Evolutionary conservation across 2,113 vertebrate species (phyloP).

Genomic region (Tringa solitaria): DNA sequence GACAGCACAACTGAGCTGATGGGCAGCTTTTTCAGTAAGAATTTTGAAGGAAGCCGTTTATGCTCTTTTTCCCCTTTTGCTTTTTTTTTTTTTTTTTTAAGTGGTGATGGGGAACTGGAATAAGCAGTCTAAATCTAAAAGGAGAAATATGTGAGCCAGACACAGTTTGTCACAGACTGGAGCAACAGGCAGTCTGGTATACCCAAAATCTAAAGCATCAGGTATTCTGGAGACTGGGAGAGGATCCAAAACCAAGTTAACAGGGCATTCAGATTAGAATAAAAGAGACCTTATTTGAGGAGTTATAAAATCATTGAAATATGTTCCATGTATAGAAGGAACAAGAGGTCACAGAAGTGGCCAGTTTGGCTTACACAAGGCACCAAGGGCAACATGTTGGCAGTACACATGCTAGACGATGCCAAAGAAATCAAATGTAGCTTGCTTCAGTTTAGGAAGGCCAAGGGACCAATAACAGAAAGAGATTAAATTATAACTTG

Average conservation of each 20-base stretch:
- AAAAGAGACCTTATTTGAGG: conserved; percentile 47
- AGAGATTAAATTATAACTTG: conserved; percentile 49
- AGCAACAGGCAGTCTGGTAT: not conserved
- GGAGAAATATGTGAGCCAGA: not conserved
- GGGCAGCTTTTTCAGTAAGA: not conserved
- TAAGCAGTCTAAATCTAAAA: not conserved
- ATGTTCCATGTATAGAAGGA: conserved; percentile 43
- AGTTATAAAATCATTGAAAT: conserved; percentile 25
- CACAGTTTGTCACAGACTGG: not conserved
- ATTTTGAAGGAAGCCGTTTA: not conserved
- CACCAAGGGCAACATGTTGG: conserved; percentile 26
- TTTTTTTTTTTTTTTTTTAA: not conserved
- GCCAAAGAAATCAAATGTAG: conserved; percentile 62
- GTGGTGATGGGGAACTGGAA: not conserved
- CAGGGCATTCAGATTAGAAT: conserved; percentile 25
- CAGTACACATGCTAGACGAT: not conserved
- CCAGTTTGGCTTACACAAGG: conserved; percentile 28
- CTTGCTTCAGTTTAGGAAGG: conserved; percentile 22
- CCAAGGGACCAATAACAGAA: conserved; percentile 46
- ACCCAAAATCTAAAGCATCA: conserved; percentile 9
- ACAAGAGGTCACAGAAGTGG: conserved; percentile 53
- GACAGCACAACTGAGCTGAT: not conserved
- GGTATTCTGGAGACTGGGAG: conserved; percentile 28
- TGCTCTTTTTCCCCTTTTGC: not conserved
- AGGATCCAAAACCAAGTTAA: conserved; percentile 25